Evolutionary conservation across 2,113 vertebrate species (phyloP), one percentile per base, ranked within the genome.

Genomic region (Varanus salvator): DNA sequence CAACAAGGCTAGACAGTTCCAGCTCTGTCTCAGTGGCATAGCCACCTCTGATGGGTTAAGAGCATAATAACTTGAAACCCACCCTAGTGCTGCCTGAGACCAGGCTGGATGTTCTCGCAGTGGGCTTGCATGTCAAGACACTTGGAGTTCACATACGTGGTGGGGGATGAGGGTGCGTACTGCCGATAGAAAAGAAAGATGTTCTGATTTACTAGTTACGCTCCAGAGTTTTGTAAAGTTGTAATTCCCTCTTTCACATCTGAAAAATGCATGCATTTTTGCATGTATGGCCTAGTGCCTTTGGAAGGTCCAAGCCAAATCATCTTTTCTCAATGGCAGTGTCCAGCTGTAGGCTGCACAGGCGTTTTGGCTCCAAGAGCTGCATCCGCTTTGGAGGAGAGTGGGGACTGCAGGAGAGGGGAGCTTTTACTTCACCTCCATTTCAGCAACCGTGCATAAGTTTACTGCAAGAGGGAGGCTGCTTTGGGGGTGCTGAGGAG

Each of bases 1-100:
- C 48, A 81, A 34, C 87, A 75, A 91, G 89, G 89, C 87, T 86
- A 69, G 52, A 9, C 80, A 78, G n/a, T 19, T 31, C 23, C 17
- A 14, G 11, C 8, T 71, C 34, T 52, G 48, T 48, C n/a, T 54
- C 54, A 34, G 21, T n/a, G 17, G 11, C 15, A 25, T 64, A 31
- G 5, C 9, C 19, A 17, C 52, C 23, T 1, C 21, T 75, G 54
- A 60, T 60, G 25, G 11, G 21, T 80, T 68, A 25, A 66, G 38
- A 86, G 29, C 1, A 21, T 38, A 48, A 19, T 44, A 23, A 8
- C 27, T 25, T 52, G 54, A 44, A 57, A 60, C 25, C 23, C 72
- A 76, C 23, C 52, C 34, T 38, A 50, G 6, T 15, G 21, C 44
- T 6, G 8, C 25, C 23, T 76, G 85, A 12, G 60, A 72, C 31